Evolutionary conservation across 2,888 invertebrate genomes (phyloP), one percentile per base, ranked within the genome.

Genomic region (Pristionchus japonicus): DNA sequence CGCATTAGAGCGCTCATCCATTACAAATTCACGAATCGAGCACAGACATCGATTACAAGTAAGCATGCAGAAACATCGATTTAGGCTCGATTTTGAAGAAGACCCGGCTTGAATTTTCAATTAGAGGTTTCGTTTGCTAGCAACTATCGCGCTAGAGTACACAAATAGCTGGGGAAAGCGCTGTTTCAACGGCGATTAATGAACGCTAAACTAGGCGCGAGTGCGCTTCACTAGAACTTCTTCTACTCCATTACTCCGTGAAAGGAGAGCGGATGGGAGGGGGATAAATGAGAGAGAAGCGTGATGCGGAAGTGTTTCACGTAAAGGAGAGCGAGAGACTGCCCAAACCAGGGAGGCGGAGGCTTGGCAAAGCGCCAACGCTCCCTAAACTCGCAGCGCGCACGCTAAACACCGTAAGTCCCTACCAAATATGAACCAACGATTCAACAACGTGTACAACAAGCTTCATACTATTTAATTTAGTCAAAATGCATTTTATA

Each of bases 281-380:
- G 17, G 57, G 57, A 37, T 17, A 37, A 70, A 70, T 70, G 31
- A 34, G 23, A 34, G 37, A n/a, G 43, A 77, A 43, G 77, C 77
- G 77, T 40, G 43, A 77, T 77, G 77, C 77, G 77, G 77, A 77
- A 77, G 77, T 77, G 27, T 77, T n/a, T 27, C 74, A 23, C 70
- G 70, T 23, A 77, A 77, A 40, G 77, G 77, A 40, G 23, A 74
- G 70, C n/a, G 40, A 77, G 77, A 77, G 77, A 77, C 23, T 20
- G 77, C 43, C n/a, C 34, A 27, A 15, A 37, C 13, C 6, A 74
- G 40, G 40, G 70, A n/a, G 77, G 77, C 77, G 77, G 43, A n/a
- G n/a, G n/a, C 43, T 77, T 77, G 77, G 77, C 77, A 77, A 77
- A 77, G 20, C n/a, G 77, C 77, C 77, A 77, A 47, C 40, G 43